Conservation (phyloP, 2,888 invertebrate genomes). For the Trichacis sp. region DNA sequence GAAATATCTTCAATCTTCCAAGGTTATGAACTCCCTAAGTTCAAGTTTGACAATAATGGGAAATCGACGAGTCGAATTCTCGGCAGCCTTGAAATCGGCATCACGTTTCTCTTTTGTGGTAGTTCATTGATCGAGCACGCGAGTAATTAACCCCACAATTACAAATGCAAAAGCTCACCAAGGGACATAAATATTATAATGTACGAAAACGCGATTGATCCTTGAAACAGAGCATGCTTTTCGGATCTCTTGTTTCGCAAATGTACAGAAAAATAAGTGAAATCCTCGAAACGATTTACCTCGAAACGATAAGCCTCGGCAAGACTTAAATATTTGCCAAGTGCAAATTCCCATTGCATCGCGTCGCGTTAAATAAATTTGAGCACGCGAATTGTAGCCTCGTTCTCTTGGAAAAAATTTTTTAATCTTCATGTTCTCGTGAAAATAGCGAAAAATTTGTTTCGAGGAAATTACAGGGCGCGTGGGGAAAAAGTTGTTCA, state of each 20-base stretch:
- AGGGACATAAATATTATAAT: no score
- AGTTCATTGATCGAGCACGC: not conserved
- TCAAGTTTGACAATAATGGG: not conserved
- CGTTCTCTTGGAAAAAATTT: not conserved
- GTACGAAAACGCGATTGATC: not conserved
- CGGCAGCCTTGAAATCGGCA: not conserved
- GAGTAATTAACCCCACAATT: not conserved
- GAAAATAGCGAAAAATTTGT: no score
- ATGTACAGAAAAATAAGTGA: not conserved
- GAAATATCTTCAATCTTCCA: not conserved
- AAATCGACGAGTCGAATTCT: not conserved
- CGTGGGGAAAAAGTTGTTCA: no score
- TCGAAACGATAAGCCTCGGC: not conserved
- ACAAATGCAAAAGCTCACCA: not conserved
- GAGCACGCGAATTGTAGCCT: not conserved
- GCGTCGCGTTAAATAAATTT: not conserved
- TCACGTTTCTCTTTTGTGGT: not conserved
- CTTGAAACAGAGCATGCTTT: no score
- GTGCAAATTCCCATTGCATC: not conserved
- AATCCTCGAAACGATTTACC: not conserved
- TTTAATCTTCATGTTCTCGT: no score
- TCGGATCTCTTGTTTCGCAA: no score
- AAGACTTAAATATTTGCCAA: not conserved
- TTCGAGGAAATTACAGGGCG: no score
- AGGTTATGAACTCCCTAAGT: not conserved